Conservation (phyloP, 2,797 vertebrate genomes). For the Halcyon smyrnensis region DNA sequence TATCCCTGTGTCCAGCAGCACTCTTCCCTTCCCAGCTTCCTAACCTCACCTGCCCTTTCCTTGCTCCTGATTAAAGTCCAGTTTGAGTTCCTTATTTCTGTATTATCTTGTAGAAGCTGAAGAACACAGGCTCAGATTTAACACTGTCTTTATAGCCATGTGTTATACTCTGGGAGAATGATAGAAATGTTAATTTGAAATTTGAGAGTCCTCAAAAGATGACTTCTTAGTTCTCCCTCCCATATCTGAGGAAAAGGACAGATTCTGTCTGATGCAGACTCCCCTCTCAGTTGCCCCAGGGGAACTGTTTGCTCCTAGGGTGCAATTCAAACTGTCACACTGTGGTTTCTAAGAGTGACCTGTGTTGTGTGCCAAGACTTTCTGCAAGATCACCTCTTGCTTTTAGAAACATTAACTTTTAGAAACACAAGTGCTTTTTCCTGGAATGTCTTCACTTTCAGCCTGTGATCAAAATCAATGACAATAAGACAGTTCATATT, state of each 20-base stretch:
- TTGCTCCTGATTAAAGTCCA: not conserved
- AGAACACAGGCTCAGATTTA: not conserved
- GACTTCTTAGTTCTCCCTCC: not conserved
- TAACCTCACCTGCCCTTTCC: not conserved
- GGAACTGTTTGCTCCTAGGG: not conserved
- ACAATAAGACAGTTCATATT: not conserved
- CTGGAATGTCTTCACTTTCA: not conserved
- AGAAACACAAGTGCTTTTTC: not conserved
- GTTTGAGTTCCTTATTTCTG: not conserved
- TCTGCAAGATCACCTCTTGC: not conserved
- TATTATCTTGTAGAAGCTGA: not conserved
- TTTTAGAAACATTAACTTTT: not conserved
- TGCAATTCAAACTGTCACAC: not conserved
- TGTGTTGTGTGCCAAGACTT: not conserved
- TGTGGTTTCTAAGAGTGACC: not conserved
- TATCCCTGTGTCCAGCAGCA: not conserved
- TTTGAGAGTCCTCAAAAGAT: not conserved
- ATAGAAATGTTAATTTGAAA: not conserved
- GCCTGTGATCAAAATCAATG: not conserved
- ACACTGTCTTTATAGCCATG: rapidly evolving
- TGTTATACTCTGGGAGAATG: not conserved
- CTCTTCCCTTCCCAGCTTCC: not conserved
- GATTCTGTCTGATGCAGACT: not conserved
- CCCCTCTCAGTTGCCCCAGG: not conserved
- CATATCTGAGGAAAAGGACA: not conserved